Percentiles rank a stretch among this genome's conserved stretches.
Evolutionary conservation across 2,888 invertebrate genomes (phyloP).

Genomic region (Clivina fossor): DNA sequence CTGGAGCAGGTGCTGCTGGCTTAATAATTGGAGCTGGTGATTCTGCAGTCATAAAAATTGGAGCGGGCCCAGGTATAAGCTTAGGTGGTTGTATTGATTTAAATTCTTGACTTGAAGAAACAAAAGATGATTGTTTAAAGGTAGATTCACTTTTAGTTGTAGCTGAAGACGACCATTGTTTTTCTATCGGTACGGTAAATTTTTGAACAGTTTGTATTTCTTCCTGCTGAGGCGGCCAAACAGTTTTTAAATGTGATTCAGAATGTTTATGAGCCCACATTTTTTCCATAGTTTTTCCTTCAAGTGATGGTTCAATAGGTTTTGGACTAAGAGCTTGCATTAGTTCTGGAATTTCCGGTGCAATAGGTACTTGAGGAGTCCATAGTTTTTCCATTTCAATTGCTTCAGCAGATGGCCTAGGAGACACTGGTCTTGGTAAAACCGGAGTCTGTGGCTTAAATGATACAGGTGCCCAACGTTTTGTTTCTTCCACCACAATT

Average conservation of each 20-base stretch:
- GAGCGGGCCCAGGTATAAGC: neutral
- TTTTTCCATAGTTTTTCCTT: constrained; percentile 60
- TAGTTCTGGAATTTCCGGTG: constrained; percentile 42
- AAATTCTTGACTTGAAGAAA: constrained; percentile 21
- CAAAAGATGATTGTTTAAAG: constrained; percentile 40
- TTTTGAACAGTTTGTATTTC: constrained; percentile 42
- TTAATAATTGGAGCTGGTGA: neutral
- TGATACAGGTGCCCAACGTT: constrained; percentile 8
- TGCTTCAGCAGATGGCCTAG: constrained; percentile 65
- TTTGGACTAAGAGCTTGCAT: constrained; percentile 47
- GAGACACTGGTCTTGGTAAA: constrained; percentile 56
- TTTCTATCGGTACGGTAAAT: constrained; percentile 45
- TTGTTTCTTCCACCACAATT: constrained; percentile 32
- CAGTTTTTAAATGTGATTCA: constrained; percentile 53
- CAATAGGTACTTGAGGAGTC: constrained; percentile 50
- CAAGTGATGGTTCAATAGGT: constrained; percentile 53
- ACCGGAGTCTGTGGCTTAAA: constrained; percentile 43
- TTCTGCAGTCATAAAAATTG: neutral
- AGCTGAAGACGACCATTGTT: constrained; percentile 49
- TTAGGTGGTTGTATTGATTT: constrained; percentile 2
- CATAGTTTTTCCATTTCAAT: constrained; percentile 70
- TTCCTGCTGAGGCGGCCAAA: constrained; percentile 56
- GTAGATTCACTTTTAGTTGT: constrained; percentile 42
- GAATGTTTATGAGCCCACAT: constrained; percentile 58
- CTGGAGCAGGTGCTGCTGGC: neutral